phyloP scores from a whole-genome alignment of 2,888 invertebrate species.

The Cosmia trapezina region DNA sequence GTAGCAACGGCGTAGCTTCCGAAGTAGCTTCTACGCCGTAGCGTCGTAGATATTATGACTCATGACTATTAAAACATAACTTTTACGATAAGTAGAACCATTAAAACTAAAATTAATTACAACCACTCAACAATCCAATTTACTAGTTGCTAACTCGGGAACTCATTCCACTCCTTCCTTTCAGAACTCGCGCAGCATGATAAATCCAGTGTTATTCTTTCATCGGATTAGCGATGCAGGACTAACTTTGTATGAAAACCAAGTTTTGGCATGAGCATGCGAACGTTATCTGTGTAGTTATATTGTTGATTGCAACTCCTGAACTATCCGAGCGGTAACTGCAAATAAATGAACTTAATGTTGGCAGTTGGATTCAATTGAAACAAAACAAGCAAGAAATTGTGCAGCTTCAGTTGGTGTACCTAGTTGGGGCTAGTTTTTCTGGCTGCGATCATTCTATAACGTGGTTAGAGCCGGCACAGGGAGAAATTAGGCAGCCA shows the following conservation, averaged over 20 bases:
- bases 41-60: constrained; percentile 1
- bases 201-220: constrained; percentile 47
- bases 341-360: constrained; percentile 55
- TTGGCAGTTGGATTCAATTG: constrained; percentile 48
- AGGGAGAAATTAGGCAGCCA: constrained; percentile 21
- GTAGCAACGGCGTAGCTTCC: neutral
- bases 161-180: constrained; percentile 33
- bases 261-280: constrained; percentile 59
- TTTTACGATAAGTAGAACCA: constrained; percentile 20
- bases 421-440: constrained; percentile 11
- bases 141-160: constrained; percentile 30
- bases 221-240: constrained; percentile 39
- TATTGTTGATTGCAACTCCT: constrained; percentile 53
- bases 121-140: constrained; percentile 32
- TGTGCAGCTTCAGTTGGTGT: constrained; percentile 18
- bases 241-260: constrained; percentile 46
- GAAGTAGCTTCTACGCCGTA: constrained; percentile 13
- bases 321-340: constrained; percentile 56
- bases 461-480: constrained; percentile 9
- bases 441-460: constrained; percentile 27
- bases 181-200: constrained; percentile 27
- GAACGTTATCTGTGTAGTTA: constrained; percentile 46
- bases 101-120: neutral
- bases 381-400: constrained; percentile 46
- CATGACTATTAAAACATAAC: neutral